Conservation (phyloP, 2,888 invertebrate species). For the Epirrita christyi region DNA sequence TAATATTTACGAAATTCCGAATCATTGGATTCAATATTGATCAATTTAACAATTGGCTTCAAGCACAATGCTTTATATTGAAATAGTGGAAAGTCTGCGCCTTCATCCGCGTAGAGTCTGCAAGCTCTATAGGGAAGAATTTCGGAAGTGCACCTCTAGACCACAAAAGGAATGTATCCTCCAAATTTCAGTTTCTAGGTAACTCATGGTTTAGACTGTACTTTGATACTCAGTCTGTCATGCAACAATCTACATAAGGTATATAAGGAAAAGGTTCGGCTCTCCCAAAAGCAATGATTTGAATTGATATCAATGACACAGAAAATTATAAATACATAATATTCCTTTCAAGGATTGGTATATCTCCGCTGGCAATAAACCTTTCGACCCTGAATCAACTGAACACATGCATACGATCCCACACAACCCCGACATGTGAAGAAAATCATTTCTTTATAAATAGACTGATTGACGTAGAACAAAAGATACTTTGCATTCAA, state of each 20-base stretch:
- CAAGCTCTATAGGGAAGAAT: too few relatives aligned
- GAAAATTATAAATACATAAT: slow-evolving; percentile 12
- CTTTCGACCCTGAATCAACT: slow-evolving; percentile 21
- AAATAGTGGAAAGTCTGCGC: too few relatives aligned
- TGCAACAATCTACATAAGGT: too few relatives aligned
- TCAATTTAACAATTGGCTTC: neutral
- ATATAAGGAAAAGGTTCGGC: too few relatives aligned
- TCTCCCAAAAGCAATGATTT: slow-evolving; percentile 11
- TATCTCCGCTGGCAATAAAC: neutral
- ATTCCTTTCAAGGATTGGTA: slow-evolving; percentile 16
- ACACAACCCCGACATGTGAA: slow-evolving; percentile 31
- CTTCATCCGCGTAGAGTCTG: too few relatives aligned
- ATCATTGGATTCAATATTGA: too few relatives aligned
- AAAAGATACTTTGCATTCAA: slow-evolving; percentile 23
- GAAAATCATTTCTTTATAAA: slow-evolving; percentile 32
- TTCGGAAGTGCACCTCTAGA: too few relatives aligned
- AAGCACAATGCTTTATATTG: neutral
- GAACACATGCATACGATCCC: slow-evolving; percentile 34
- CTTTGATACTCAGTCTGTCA: too few relatives aligned
- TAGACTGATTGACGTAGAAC: slow-evolving; percentile 26
- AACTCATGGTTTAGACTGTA: too few relatives aligned
- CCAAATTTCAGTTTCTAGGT: too few relatives aligned
- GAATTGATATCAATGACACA: slow-evolving; percentile 1
- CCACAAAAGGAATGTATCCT: too few relatives aligned
- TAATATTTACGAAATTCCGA: too few relatives aligned